A percentile compares a stretch with the other conserved stretches of the same genome.
These are phyloP conservation scores for Micromussa lordhowensis DNA, from an alignment of 92 coral and sea anemone genomes.

Conservation along the genomic window DNA sequence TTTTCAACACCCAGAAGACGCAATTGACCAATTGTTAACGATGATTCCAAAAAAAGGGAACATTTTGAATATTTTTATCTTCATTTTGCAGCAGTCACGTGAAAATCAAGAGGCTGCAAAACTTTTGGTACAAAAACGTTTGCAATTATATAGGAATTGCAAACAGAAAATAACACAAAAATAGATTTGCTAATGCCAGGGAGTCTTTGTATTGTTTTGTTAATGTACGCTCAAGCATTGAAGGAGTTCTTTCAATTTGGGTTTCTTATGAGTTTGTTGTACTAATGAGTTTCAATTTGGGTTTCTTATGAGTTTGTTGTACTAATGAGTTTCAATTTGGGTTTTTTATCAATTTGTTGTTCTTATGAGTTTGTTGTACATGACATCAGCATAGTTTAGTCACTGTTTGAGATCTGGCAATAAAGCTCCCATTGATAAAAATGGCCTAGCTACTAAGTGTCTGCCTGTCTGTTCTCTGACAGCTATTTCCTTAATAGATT, in stretches of 20 bases:
- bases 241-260: background rate
- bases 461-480: too few relatives aligned
- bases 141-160: background rate
- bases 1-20: background rate
- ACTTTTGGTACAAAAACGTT: background rate
- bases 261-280: background rate
- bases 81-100: background rate
- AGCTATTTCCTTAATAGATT: too few relatives aligned
- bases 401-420: too few relatives aligned
- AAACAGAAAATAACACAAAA: background rate
- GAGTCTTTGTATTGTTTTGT: background rate
- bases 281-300: background rate
- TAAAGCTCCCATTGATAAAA: background rate
- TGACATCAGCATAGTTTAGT: background rate
- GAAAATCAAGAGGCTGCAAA: conserved; percentile 7
- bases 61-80: conserved; percentile 4
- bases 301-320: background rate
- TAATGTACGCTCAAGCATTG: background rate
- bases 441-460: too few relatives aligned
- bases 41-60: conserved; percentile 4
- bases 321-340: background rate
- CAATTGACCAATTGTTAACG: background rate
- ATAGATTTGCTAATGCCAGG: background rate
- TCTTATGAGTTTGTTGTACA: background rate
- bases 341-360: background rate